phyloP scores from a whole-genome alignment of 2,113 vertebrate species.

The Cranoglanis bouderius region DNA sequence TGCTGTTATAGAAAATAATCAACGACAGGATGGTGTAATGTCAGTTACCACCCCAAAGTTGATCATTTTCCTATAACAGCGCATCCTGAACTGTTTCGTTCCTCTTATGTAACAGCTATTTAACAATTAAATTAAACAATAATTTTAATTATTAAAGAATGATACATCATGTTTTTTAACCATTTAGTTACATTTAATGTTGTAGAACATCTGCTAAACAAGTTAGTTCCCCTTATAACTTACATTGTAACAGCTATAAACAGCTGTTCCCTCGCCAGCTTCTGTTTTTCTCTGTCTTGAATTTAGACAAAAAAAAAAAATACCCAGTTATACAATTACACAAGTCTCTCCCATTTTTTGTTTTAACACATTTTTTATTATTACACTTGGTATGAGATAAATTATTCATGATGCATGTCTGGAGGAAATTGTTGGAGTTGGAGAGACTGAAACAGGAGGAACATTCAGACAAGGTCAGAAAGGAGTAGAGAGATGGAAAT shows the following conservation, averaged over 20 bases:
- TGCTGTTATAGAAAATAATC: not conserved
- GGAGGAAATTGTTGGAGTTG: slow-evolving; percentile 38
- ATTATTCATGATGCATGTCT: slow-evolving; percentile 39
- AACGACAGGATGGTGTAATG: not conserved
- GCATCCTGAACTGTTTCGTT: not conserved
- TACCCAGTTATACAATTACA: not conserved
- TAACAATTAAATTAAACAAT: not conserved
- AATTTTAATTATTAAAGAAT: too few species aligned
- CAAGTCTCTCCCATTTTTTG: not conserved
- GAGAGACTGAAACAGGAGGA: slow-evolving; percentile 38
- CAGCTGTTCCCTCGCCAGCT: not conserved
- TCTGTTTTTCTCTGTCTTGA: not conserved
- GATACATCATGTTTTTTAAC: not conserved
- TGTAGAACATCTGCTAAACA: not conserved
- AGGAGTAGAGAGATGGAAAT: slow-evolving; percentile 46
- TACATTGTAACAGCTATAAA: not conserved
- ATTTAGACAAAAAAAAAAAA: not conserved
- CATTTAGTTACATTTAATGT: not conserved
- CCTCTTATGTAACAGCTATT: not conserved
- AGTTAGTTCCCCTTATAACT: not conserved
- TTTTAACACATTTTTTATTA: not conserved
- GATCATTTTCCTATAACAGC: not conserved
- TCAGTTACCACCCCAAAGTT: not conserved
- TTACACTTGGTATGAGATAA: slow-evolving; percentile 25
- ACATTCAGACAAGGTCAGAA: slow-evolving; percentile 41